phyloP scores from a whole-genome alignment of 2,888 invertebrate genomes.

The Syritta pipiens region DNA sequence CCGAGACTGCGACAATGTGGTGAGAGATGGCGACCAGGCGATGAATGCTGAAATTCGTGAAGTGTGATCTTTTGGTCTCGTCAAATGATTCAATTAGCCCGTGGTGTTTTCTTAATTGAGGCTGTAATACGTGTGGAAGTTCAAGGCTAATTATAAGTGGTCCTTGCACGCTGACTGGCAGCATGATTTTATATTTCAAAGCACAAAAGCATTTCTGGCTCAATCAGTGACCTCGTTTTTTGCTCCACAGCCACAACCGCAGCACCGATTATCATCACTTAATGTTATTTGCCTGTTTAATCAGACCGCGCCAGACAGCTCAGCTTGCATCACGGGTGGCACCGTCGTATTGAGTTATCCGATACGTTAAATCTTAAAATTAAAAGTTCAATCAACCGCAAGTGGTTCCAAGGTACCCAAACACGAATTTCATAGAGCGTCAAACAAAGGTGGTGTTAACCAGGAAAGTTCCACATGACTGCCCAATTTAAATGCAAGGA shows the following conservation, averaged over 20 bases:
- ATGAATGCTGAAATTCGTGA: constrained; percentile 65
- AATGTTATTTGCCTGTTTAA: constrained; percentile 45
- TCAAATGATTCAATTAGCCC: constrained; percentile 64
- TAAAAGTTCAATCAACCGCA: constrained; percentile 54
- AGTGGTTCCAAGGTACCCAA: constrained; percentile 19
- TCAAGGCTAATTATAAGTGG: too few species aligned
- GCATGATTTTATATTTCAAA: too few species aligned
- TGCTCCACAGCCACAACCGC: constrained; percentile 24
- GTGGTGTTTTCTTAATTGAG: too few species aligned
- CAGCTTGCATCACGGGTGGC: background rate
- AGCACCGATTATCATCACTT: constrained; percentile 21
- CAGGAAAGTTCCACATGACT: constrained; percentile 56
- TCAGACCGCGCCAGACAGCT: background rate
- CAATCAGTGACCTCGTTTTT: too few species aligned
- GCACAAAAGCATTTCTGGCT: too few species aligned
- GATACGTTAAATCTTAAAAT: constrained; percentile 31
- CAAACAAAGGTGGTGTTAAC: constrained; percentile 60
- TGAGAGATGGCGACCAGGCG: constrained; percentile 45
- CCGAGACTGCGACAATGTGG: constrained; percentile 4
- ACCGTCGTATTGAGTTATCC: constrained; percentile 41
- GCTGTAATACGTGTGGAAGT: too few species aligned
- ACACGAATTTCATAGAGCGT: constrained; percentile 47
- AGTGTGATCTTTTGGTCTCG: constrained; percentile 45
- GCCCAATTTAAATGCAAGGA: constrained; percentile 15
- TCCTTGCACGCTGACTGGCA: too few species aligned